Conservation (phyloP, 2,797 vertebrate genomes). For the Gadopsis marmoratus region DNA sequence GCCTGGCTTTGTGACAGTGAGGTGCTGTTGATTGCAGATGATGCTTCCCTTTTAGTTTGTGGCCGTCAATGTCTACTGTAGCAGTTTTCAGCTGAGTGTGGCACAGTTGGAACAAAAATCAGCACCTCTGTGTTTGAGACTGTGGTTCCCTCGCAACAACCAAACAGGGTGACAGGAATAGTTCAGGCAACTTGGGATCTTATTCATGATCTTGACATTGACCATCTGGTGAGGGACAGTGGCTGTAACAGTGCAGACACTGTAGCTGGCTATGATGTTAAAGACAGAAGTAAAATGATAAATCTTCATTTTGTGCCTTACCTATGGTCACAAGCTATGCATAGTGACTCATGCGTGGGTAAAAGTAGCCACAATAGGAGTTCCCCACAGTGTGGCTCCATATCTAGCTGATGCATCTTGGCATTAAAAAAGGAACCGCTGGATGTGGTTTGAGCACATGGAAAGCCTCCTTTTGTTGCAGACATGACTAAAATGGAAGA, state of each 20-base stretch:
- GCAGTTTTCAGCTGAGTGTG: slow-evolving; percentile 1
- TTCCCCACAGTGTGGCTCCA: background rate
- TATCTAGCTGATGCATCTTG: slow-evolving; percentile 5
- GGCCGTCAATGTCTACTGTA: background rate
- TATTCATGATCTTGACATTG: slow-evolving; percentile 4
- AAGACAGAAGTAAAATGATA: background rate
- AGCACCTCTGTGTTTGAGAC: slow-evolving; percentile 2
- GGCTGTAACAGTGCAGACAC: background rate
- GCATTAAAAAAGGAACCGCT: background rate
- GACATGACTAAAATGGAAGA: background rate
- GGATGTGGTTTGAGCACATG: background rate
- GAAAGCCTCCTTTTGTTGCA: slow-evolving; percentile 16
- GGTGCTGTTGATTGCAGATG: slow-evolving; percentile 7
- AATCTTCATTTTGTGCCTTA: background rate
- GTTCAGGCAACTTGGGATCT: background rate
- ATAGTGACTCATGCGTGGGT: background rate
- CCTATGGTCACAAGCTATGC: background rate
- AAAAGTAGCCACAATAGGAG: background rate
- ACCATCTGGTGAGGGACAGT: background rate
- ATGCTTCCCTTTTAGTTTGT: background rate
- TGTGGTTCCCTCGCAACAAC: slow-evolving; percentile 8
- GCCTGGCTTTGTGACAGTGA: background rate
- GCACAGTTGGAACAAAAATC: background rate
- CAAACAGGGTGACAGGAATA: background rate
- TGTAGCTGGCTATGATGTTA: background rate